Evolutionary conservation across 2,797 vertebrate genomes (phyloP).

Genomic region (Manis pentadactyla): DNA sequence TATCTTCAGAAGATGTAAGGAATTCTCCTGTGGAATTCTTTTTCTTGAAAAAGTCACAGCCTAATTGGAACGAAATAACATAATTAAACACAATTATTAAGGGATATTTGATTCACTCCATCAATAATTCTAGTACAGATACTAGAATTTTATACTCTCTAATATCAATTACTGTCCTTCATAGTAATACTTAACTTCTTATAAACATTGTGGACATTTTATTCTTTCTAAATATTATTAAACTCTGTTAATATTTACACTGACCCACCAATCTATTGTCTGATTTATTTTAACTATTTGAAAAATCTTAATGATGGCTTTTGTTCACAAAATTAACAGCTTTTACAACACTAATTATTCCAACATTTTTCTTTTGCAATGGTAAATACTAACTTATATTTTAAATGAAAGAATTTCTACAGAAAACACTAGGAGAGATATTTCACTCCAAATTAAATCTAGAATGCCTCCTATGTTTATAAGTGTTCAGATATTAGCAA

Average conservation of each 20-base stretch:
- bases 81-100: neutral
- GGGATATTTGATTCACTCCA: neutral
- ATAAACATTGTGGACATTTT: neutral
- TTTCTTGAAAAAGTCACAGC: neutral
- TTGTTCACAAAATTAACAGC: neutral
- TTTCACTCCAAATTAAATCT: neutral
- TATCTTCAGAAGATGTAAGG: neutral
- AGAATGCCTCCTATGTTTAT: neutral
- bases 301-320: neutral
- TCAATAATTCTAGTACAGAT: neutral
- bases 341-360: neutral
- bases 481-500: neutral
- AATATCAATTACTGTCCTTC: neutral
- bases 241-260: neutral
- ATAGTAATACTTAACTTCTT: neutral
- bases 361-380: conserved; percentile 1
- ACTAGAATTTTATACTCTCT: neutral
- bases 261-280: neutral
- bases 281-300: neutral
- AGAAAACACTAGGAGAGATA: neutral
- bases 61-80: neutral
- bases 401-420: neutral
- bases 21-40: neutral
- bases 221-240: neutral
- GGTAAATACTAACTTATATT: neutral